Conservation (phyloP, 2,797 vertebrate species). For the Nasua narica region DNA sequence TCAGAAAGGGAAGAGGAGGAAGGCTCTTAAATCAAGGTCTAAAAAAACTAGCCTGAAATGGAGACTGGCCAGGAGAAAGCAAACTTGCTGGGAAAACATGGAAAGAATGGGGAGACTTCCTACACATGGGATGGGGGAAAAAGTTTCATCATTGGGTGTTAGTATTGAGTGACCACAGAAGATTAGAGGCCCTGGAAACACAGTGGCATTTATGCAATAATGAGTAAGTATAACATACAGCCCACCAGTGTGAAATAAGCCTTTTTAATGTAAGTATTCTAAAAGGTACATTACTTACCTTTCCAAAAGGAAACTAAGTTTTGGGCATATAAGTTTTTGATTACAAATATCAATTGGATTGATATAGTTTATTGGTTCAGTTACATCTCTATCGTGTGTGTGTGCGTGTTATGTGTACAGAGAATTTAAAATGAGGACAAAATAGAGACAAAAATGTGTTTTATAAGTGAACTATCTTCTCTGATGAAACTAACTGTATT, state of each 20-base stretch:
- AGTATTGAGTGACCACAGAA: too few species aligned
- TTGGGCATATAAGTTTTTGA: background rate
- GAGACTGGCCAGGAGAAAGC: background rate
- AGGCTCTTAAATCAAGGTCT: background rate
- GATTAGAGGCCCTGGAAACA: background rate
- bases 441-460: background rate
- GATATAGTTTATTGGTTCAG: background rate
- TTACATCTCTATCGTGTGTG: background rate
- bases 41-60: background rate
- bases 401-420: background rate
- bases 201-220: background rate
- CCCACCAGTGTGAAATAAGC: background rate
- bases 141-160: background rate
- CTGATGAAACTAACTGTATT: background rate
- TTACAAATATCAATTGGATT: background rate
- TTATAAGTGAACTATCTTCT: background rate
- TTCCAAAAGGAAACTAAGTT: background rate
- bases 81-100: background rate
- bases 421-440: background rate
- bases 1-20: background rate
- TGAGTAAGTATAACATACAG: background rate
- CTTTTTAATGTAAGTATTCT: background rate
- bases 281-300: background rate
- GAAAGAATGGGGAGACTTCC: background rate
- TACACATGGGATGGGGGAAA: background rate